phyloP scores from a whole-genome alignment of 2,113 vertebrate species.

The Cavia porcellus region DNA sequence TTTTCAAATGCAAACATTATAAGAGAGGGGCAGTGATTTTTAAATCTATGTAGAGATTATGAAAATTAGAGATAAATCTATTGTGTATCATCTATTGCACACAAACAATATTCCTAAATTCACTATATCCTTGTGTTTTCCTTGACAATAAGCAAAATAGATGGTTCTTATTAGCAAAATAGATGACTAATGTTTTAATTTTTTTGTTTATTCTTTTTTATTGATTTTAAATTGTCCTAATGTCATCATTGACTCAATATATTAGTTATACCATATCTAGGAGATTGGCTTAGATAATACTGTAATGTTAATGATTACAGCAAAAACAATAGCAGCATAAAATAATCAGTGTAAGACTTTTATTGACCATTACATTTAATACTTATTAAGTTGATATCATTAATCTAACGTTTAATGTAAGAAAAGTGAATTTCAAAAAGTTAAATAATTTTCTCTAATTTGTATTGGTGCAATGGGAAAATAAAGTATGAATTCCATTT shows the following conservation, averaged over 20 bases:
- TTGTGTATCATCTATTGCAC: background rate
- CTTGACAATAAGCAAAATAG: conserved; percentile 33
- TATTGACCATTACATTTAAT: background rate
- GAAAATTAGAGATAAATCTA: conserved; percentile 13
- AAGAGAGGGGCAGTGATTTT: background rate
- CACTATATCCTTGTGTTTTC: background rate
- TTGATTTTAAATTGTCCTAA: background rate
- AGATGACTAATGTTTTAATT: background rate
- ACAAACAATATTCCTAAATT: background rate
- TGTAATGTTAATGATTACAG: background rate
- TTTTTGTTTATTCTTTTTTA: background rate
- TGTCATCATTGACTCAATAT: background rate
- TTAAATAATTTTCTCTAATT: background rate
- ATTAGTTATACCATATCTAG: background rate
- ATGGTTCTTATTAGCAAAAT: background rate
- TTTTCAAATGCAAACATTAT: background rate
- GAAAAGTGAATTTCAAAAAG: conserved; percentile 19
- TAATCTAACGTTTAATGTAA: background rate
- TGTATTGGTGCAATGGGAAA: background rate
- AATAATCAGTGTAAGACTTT: background rate
- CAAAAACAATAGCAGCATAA: background rate
- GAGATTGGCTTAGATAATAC: background rate
- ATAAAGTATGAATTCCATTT: background rate
- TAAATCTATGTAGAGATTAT: background rate
- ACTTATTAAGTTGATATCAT: background rate